Percentiles rank a stretch among this genome's conserved stretches.
Evolutionary conservation across 2,797 vertebrate genomes (phyloP).

Genomic region (Acrossocheilus wenchowensis): DNA sequence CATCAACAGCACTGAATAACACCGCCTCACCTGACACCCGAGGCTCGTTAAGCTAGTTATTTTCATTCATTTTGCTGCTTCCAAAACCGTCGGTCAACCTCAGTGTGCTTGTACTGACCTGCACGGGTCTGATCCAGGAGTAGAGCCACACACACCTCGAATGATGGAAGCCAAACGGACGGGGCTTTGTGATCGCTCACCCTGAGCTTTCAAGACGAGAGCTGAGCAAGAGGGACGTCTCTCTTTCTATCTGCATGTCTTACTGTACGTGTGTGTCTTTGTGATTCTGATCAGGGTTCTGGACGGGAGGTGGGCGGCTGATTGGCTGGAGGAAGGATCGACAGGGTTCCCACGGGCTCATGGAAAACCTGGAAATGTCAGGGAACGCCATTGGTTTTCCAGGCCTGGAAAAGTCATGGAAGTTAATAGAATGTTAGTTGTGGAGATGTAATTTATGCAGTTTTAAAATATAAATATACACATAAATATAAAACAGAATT

Average conservation of each 20-base stretch:
- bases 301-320: neutral
- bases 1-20: neutral
- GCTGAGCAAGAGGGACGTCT: constrained; percentile 39
- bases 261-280: constrained; percentile 50
- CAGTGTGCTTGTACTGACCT: constrained; percentile 43
- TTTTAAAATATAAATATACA: neutral
- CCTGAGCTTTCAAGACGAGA: constrained; percentile 43
- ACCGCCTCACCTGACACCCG: constrained; percentile 2
- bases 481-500: neutral
- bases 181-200: neutral
- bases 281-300: constrained; percentile 55
- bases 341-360: constrained; percentile 24
- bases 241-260: constrained; percentile 54
- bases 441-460: neutral
- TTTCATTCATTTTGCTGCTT: constrained; percentile 30
- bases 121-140: constrained; percentile 7
- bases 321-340: constrained; percentile 22
- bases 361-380: constrained; percentile 14
- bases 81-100: constrained; percentile 32
- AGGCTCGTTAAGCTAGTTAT: neutral
- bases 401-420: constrained; percentile 1
- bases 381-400: constrained; percentile 15
- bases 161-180: constrained; percentile 11
- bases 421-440: neutral
- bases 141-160: constrained; percentile 22